Conservation (phyloP, 2,888 invertebrate species). For the Maniola hyperantus region DNA sequence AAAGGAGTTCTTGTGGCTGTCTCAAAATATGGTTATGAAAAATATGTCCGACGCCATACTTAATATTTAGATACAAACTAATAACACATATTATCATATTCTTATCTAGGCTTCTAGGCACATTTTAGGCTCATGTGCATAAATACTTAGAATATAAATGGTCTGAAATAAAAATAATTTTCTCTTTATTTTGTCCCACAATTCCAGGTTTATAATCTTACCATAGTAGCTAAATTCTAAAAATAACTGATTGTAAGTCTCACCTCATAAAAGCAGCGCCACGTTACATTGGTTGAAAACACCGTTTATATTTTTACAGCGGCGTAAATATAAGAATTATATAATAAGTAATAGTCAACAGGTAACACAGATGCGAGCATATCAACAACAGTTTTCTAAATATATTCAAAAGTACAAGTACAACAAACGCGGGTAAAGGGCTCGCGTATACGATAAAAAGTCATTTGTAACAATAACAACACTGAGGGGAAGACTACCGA, state of each 20-base stretch:
- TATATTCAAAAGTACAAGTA: constrained; percentile 77
- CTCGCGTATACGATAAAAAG: constrained; percentile 54
- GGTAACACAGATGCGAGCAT: constrained; percentile 79
- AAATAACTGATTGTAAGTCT: constrained; percentile 31
- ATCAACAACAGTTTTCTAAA: constrained; percentile 72
- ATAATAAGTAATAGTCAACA: constrained; percentile 74
- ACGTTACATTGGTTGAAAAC: constrained; percentile 17
- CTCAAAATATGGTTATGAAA: too few species aligned
- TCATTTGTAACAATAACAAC: constrained; percentile 72
- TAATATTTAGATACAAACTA: too few species aligned
- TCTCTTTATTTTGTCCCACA: neutral
- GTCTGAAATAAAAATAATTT: neutral
- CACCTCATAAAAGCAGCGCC: constrained; percentile 38
- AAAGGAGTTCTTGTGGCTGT: too few species aligned
- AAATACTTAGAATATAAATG: too few species aligned
- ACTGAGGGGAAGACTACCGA: constrained; percentile 63
- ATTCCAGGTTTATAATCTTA: neutral
- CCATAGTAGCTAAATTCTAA: neutral
- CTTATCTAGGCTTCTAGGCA: too few species aligned
- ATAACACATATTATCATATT: too few species aligned
- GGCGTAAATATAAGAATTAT: constrained; percentile 54
- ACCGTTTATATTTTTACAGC: constrained; percentile 35
- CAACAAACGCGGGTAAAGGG: constrained; percentile 61
- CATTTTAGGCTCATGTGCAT: too few species aligned
- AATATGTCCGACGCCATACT: too few species aligned